A percentile compares a stretch with the other conserved stretches of the same genome.
These are phyloP conservation scores for Mugil cephalus DNA, from an alignment of 2,113 vertebrate genomes.

Conservation along the genomic window DNA sequence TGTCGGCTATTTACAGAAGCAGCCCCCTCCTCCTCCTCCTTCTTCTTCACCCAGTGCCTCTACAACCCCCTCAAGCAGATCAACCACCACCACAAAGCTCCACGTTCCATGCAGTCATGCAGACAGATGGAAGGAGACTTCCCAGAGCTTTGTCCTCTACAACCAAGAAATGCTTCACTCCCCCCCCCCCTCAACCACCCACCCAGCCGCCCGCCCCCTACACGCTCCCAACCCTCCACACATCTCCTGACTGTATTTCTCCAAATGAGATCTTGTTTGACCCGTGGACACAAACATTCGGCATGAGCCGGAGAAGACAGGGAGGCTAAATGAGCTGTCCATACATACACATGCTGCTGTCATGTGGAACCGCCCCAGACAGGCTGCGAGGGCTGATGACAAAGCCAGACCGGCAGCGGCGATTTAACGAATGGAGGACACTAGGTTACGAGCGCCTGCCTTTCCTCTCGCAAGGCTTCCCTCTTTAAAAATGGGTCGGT, in stretches of 20 bases:
- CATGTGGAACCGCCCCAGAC: conserved; percentile 35
- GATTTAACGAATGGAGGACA: conserved; percentile 52
- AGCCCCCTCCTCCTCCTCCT: conserved; percentile 1
- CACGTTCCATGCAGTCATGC: conserved; percentile 58
- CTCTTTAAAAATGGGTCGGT: neutral
- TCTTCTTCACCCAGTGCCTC: conserved; percentile 13
- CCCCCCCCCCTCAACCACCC: neutral
- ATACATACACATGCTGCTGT: conserved; percentile 50
- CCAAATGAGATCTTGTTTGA: conserved; percentile 51
- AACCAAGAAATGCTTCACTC: conserved; percentile 18
- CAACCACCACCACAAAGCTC: conserved; percentile 59
- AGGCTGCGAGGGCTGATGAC: conserved; percentile 49
- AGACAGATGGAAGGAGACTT: conserved; percentile 68
- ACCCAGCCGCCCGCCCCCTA: neutral
- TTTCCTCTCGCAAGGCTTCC: neutral
- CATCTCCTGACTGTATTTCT: conserved; percentile 31
- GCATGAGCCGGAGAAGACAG: conserved; percentile 13
- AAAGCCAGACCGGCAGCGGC: conserved; percentile 38
- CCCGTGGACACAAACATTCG: conserved; percentile 16
- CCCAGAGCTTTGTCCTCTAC: conserved; percentile 33
- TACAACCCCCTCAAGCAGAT: conserved; percentile 60
- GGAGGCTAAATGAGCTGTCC: conserved; percentile 51
- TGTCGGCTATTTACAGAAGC: conserved; percentile 76
- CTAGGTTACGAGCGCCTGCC: neutral
- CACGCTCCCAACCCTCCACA: neutral